Evolutionary conservation across 2,888 invertebrate species (phyloP).

Genomic region (Lasioglossum vierecki): DNA sequence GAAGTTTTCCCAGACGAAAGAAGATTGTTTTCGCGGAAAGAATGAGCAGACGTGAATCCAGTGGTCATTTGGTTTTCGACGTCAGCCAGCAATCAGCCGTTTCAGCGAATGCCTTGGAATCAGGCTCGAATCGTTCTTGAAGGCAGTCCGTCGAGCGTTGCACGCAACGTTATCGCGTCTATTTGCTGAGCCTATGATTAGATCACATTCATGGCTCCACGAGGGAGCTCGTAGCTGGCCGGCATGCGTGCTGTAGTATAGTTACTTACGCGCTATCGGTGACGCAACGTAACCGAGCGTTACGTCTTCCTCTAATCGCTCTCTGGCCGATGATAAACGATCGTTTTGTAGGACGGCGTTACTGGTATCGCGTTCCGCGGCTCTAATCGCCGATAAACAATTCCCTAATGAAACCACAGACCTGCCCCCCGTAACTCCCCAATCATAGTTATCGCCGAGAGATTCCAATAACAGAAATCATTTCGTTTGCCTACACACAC

Average conservation of each 20-base stretch:
- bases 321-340: neutral
- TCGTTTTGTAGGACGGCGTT: constrained; percentile 12
- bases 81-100: neutral
- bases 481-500: constrained; percentile 53
- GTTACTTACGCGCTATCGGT: constrained; percentile 17
- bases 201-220: constrained; percentile 15
- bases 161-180: constrained; percentile 21
- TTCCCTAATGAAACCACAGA: constrained; percentile 12
- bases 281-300: constrained; percentile 35
- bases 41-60: neutral
- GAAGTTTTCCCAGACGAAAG: neutral
- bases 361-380: constrained; percentile 13
- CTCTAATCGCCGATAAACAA: constrained; percentile 23
- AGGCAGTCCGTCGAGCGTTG: constrained; percentile 1
- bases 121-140: constrained; percentile 2
- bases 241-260: neutral
- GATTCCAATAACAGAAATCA: constrained; percentile 65
- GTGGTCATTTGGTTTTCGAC: neutral
- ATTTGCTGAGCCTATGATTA: constrained; percentile 27
- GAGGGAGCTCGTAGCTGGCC: neutral
- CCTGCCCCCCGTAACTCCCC: neutral
- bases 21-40: neutral
- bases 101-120: constrained; percentile 1
- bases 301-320: neutral
- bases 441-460: neutral